phyloP scores from a whole-genome alignment of 2,113 vertebrate species.

The Tetrax tetrax region DNA sequence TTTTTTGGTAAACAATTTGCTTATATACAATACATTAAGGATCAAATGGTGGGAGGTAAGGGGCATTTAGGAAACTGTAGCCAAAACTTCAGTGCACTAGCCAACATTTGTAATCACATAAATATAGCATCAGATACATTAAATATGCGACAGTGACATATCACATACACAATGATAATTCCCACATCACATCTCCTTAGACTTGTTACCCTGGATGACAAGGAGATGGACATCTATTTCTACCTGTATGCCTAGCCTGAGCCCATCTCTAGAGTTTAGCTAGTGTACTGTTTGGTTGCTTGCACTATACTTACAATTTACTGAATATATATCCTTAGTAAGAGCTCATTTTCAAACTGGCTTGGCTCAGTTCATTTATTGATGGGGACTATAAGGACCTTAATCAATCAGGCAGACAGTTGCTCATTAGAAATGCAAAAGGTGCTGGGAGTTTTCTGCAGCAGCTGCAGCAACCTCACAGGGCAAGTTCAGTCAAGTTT shows the following conservation, averaged over 20 bases:
- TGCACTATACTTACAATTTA: not conserved
- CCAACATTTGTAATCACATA: not conserved
- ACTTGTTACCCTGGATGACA: not conserved
- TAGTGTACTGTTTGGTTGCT: not conserved
- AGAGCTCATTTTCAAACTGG: slow-evolving; percentile 9
- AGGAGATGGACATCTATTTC: not conserved
- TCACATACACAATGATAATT: not conserved
- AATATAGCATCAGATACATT: not conserved
- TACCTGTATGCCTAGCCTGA: not conserved
- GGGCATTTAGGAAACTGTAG: not conserved
- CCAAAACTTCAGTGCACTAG: not conserved
- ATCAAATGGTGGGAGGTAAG: not conserved
- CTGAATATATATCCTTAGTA: slow-evolving; percentile 10
- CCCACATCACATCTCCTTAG: not conserved
- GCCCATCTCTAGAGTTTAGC: not conserved
- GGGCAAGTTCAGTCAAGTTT: not conserved
- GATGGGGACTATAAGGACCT: slow-evolving; percentile 4
- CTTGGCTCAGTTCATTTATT: slow-evolving; percentile 13
- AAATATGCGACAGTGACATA: no score
- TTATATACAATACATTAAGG: not conserved
- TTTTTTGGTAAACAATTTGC: not conserved
- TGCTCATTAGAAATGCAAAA: slow-evolving; percentile 1
- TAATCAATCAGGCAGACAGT: slow-evolving; percentile 46
- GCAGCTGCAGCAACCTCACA: not conserved
- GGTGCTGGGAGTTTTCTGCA: not conserved